A percentile compares a stretch with the other conserved stretches of the same genome.
Evolutionary conservation across 2,113 vertebrate species (phyloP).

Genomic region (Antennarius striatus): DNA sequence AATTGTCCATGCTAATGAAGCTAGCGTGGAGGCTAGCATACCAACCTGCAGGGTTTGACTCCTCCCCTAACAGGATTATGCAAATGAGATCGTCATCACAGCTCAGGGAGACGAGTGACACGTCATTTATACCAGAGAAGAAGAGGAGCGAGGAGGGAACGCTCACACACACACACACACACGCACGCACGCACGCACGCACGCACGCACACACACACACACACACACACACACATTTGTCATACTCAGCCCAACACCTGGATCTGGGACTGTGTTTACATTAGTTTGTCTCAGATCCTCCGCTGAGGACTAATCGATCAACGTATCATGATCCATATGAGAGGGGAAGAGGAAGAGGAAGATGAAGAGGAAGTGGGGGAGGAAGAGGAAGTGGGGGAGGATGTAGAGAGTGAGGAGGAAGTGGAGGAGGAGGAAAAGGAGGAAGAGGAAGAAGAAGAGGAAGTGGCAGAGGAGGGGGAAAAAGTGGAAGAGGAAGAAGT

Average conservation of each 20-base stretch:
- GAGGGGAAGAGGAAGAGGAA: neutral
- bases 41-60: constrained; percentile 56
- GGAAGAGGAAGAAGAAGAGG: too few species aligned
- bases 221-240: constrained; percentile 10
- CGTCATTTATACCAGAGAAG: constrained; percentile 49
- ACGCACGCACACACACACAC: constrained; percentile 16
- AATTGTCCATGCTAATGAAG: constrained; percentile 51
- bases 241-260: constrained; percentile 29
- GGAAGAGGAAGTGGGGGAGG: too few species aligned
- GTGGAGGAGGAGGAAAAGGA: too few species aligned
- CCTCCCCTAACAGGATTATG: constrained; percentile 59
- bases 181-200: too few species aligned
- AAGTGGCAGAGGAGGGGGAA: too few species aligned
- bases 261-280: constrained; percentile 1
- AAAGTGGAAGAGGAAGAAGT: too few species aligned
- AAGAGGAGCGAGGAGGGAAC: constrained; percentile 24
- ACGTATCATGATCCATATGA: constrained; percentile 1
- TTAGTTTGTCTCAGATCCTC: neutral
- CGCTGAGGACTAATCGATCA: neutral
- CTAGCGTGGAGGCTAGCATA: constrained; percentile 45
- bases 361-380: too few species aligned
- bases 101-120: constrained; percentile 39
- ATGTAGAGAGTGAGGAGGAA: too few species aligned
- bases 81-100: constrained; percentile 52
- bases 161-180: too few species aligned